Evolutionary conservation across 2,888 invertebrate genomes (phyloP).

Genomic region (Gastrophysa polygoni): DNA sequence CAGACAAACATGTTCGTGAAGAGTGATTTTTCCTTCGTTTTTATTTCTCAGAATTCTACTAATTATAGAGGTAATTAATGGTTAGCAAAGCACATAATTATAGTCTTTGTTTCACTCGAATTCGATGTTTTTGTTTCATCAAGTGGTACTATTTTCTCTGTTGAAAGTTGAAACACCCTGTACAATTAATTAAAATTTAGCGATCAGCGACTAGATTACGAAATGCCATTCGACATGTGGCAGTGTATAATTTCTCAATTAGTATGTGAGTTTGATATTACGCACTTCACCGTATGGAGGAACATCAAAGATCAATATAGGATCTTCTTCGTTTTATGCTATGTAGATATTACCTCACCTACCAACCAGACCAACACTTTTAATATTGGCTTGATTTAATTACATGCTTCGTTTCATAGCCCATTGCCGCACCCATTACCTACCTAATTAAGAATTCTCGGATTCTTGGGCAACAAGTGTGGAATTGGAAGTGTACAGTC

Average conservation of each 20-base stretch:
- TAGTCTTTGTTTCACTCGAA: too few relatives aligned
- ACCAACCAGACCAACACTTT: background rate
- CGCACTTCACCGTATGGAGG: background rate
- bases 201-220: background rate
- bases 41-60: too few relatives aligned
- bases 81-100: too few relatives aligned
- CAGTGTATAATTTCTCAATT: background rate
- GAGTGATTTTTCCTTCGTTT: too few relatives aligned
- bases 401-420: too few relatives aligned
- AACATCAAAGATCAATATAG: background rate
- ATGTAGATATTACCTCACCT: background rate
- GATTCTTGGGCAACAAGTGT: too few relatives aligned
- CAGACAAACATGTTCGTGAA: background rate
- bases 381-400: background rate
- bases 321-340: background rate
- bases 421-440: constrained; percentile 18
- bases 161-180: background rate
- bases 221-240: background rate
- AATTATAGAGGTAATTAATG: too few relatives aligned
- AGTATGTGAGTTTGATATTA: background rate
- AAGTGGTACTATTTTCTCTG: too few relatives aligned
- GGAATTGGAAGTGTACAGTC: too few relatives aligned
- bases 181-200: background rate
- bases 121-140: too few relatives aligned
- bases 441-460: too few relatives aligned